Evolutionary conservation across 2,113 vertebrate genomes (phyloP).

Genomic region (Ophiodon elongatus): DNA sequence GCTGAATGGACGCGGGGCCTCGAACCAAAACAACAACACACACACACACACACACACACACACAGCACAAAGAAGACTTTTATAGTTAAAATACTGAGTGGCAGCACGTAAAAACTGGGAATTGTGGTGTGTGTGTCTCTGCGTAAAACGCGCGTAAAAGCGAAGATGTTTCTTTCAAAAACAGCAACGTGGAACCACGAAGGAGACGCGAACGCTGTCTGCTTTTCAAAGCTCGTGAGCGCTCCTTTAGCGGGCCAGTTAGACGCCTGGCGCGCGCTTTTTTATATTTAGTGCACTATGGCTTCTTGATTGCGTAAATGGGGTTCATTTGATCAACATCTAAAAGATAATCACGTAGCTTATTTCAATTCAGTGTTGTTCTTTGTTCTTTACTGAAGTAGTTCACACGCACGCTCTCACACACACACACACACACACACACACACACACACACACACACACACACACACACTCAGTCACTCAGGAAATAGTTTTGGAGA

Average conservation of each 20-base stretch:
- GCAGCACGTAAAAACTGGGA: neutral
- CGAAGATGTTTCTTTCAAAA: neutral
- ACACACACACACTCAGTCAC: neutral
- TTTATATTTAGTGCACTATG: neutral
- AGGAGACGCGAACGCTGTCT: neutral
- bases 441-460: no score
- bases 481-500: neutral
- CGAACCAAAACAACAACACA: constrained; percentile 49
- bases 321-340: neutral
- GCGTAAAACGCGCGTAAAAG: constrained; percentile 40
- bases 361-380: neutral
- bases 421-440: no score
- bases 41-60: constrained; percentile 19
- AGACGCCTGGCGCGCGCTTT: neutral
- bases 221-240: neutral
- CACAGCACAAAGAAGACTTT: constrained; percentile 41
- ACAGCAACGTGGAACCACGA: neutral
- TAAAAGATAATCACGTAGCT: neutral
- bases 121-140: neutral
- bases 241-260: neutral
- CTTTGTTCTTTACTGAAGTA: neutral
- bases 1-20: constrained; percentile 55
- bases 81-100: constrained; percentile 25
- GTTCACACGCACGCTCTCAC: no score
- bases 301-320: neutral